These are phyloP conservation scores for Belgica antarctica DNA, from an alignment of 2,888 invertebrate genomes.

Conservation along the genomic window DNA sequence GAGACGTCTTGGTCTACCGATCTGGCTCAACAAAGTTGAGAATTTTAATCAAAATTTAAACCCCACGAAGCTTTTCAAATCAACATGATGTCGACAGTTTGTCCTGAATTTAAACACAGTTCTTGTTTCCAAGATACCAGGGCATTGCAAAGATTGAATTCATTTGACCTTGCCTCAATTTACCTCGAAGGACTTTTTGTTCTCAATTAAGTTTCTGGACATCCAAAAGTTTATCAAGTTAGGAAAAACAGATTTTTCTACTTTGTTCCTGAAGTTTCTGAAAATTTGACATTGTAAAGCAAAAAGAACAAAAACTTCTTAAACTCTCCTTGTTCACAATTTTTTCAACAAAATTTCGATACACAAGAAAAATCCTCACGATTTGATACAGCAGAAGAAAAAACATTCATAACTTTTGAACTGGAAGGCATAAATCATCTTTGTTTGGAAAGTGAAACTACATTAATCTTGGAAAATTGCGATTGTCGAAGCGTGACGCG, in stretches of 20 bases:
- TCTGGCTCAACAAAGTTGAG: no score
- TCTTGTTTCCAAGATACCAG: no score
- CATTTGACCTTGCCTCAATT: no score
- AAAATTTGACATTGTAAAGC: not conserved
- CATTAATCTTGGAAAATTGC: conserved; percentile 8
- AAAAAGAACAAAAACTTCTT: not conserved
- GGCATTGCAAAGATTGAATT: no score
- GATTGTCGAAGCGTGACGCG: no score
- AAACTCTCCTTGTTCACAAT: not conserved
- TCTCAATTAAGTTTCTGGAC: not conserved
- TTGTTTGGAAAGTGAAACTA: conserved; percentile 9
- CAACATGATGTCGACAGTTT: no score
- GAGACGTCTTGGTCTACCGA: no score
- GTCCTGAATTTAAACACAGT: no score
- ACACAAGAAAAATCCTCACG: not conserved
- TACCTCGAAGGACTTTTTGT: not conserved
- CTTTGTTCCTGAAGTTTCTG: not conserved
- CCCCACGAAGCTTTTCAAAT: no score
- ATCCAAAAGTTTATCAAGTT: conserved; percentile 26
- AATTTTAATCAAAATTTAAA: no score
- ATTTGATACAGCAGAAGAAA: conserved; percentile 18
- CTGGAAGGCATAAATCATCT: conserved; percentile 41
- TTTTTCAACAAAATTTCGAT: not conserved
- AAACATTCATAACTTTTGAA: conserved; percentile 39
- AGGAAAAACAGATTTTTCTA: conserved; percentile 9